phyloP scores from a whole-genome alignment of 2,888 invertebrate genomes.

The Drosophila lutescens region DNA sequence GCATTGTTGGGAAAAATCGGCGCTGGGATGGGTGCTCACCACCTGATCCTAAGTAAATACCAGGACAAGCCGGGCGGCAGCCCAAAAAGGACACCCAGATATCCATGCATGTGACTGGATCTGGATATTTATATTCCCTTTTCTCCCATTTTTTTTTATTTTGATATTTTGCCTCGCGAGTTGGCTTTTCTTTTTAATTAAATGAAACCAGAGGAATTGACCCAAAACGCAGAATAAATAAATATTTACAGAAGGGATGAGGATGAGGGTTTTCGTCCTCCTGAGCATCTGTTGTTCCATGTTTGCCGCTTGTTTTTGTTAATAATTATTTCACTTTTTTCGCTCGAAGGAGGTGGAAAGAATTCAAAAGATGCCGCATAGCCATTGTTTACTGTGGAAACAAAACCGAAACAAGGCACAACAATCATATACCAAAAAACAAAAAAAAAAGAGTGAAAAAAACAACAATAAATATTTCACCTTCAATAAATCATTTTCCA shows the following conservation, averaged over 20 bases:
- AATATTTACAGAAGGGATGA: conserved; percentile 45
- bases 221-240: conserved; percentile 81
- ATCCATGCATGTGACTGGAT: conserved; percentile 62
- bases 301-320: conserved; percentile 62
- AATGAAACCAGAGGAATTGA: conserved; percentile 84
- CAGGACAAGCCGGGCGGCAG: conserved; percentile 42
- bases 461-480: conserved; percentile 83
- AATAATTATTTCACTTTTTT: conserved; percentile 76
- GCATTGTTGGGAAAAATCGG: conserved; percentile 62
- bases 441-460: conserved; percentile 28
- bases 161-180: conserved; percentile 54
- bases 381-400: conserved; percentile 60
- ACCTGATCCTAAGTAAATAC: conserved; percentile 84
- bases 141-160: background rate
- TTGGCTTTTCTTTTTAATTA: conserved; percentile 82
- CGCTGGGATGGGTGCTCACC: conserved; percentile 53
- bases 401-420: conserved; percentile 24
- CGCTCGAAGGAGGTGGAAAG: conserved; percentile 45
- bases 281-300: conserved; percentile 52
- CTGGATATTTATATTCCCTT: conserved; percentile 41
- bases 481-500: conserved; percentile 83
- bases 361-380: conserved; percentile 75
- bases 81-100: conserved; percentile 55
- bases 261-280: conserved; percentile 23
- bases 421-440: conserved; percentile 11